Conservation (phyloP, 1,140 invertebrate genomes). For the Meteorus sp. region DNA sequence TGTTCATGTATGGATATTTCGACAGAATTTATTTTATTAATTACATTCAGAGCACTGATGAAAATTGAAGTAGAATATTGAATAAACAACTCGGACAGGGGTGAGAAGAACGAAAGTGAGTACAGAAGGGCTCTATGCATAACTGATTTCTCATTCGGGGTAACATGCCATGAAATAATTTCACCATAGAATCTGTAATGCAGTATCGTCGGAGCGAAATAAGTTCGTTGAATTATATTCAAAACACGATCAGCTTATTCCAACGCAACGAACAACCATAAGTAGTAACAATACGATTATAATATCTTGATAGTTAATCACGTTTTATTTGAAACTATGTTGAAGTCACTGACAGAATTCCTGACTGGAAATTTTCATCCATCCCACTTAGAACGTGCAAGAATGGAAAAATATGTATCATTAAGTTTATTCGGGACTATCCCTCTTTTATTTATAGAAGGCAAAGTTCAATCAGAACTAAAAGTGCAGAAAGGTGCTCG, state of each 20-base stretch:
- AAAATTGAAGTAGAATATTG: too few species aligned
- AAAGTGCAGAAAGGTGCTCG: not conserved
- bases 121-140: not conserved
- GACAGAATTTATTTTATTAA: not conserved
- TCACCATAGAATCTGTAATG: slow-evolving; percentile 22
- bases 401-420: too few species aligned
- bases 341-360: too few species aligned
- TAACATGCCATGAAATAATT: not conserved
- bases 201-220: slow-evolving; percentile 34
- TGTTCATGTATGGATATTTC: too few species aligned
- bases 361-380: too few species aligned
- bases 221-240: slow-evolving; percentile 35
- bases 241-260: slow-evolving; percentile 57
- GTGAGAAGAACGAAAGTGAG: too few species aligned
- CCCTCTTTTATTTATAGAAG: not conserved
- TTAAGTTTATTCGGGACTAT: too few species aligned
- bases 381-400: too few species aligned
- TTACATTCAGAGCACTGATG: not conserved
- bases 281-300: slow-evolving; percentile 58
- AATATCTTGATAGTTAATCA: slow-evolving; percentile 33
- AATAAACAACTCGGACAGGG: too few species aligned
- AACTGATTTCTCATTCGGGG: not conserved
- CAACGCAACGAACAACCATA: slow-evolving; percentile 44
- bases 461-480: slow-evolving; percentile 4
- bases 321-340: not conserved